Percentiles rank a stretch among this genome's conserved stretches.
phyloP scores from a whole-genome alignment of 2,888 invertebrate species.

The Ectobius pallidus region DNA sequence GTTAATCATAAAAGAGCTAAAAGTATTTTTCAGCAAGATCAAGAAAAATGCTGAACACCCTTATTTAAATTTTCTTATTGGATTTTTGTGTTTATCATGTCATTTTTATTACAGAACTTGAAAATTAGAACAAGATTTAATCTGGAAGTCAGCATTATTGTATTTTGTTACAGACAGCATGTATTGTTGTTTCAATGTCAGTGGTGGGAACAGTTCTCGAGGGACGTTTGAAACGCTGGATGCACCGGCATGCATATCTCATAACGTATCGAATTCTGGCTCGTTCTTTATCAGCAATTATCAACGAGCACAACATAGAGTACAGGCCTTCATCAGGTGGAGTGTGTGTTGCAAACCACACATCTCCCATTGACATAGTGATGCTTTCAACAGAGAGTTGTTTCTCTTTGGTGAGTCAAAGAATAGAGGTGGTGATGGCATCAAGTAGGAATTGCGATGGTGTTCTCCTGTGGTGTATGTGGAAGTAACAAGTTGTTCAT shows the following conservation, averaged over 20 bases:
- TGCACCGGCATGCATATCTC: conserved; percentile 71
- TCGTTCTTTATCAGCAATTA: conserved; percentile 73
- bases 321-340: conserved; percentile 79
- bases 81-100: too few relatives aligned
- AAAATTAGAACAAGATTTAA: too few relatives aligned
- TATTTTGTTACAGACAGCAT: conserved; percentile 56
- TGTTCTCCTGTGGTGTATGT: too few relatives aligned
- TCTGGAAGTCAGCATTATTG: too few relatives aligned
- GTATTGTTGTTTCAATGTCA: conserved; percentile 68
- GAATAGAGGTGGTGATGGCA: too few relatives aligned
- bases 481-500: too few relatives aligned
- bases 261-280: conserved; percentile 79
- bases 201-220: conserved; percentile 72
- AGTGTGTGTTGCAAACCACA: conserved; percentile 97
- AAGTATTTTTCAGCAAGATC: too few relatives aligned
- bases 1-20: too few relatives aligned
- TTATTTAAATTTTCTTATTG: too few relatives aligned
- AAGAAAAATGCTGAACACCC: too few relatives aligned
- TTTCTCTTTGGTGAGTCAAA: conserved; percentile 78
- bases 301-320: conserved; percentile 73
- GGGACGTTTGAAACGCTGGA: conserved; percentile 64
- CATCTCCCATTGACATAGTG: conserved; percentile 89
- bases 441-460: too few relatives aligned
- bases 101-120: too few relatives aligned
- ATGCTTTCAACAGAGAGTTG: conserved; percentile 84